Conservation (phyloP, 2,888 invertebrate species). For the Meta bourneti region DNA sequence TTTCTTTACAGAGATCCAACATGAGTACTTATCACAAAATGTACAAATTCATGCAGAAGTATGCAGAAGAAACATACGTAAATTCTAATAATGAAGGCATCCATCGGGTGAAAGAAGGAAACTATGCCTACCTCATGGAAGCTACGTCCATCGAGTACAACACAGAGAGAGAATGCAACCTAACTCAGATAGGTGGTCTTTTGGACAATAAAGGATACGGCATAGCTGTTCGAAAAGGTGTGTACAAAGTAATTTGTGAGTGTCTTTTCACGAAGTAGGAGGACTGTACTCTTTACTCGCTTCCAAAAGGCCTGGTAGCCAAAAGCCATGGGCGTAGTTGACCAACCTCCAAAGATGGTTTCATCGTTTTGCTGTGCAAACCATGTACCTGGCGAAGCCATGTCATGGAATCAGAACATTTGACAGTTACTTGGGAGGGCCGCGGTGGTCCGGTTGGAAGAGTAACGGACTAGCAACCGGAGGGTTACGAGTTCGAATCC, state of each 20-base stretch:
- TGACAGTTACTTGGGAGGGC: too few species aligned
- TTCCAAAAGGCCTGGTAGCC: too few species aligned
- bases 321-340: too few species aligned
- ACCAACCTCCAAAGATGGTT: too few species aligned
- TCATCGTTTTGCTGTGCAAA: too few species aligned
- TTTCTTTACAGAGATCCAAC: constrained; percentile 78
- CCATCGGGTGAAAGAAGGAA: constrained; percentile 82
- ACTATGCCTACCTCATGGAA: constrained; percentile 83
- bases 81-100: constrained; percentile 85
- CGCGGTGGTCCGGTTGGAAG: too few species aligned
- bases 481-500: too few species aligned
- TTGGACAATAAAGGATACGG: constrained; percentile 78
- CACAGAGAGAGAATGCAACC: constrained; percentile 82
- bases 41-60: constrained; percentile 82
- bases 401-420: too few species aligned
- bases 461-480: too few species aligned
- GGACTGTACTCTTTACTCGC: too few species aligned
- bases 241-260: neutral
- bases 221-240: constrained; percentile 83
- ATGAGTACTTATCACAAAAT: constrained; percentile 81
- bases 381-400: too few species aligned
- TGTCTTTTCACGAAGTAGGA: too few species aligned
- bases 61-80: constrained; percentile 78
- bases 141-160: constrained; percentile 83
- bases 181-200: constrained; percentile 81